phyloP scores from a whole-genome alignment of 2,888 invertebrate genomes.

The Napeogenes inachia region DNA sequence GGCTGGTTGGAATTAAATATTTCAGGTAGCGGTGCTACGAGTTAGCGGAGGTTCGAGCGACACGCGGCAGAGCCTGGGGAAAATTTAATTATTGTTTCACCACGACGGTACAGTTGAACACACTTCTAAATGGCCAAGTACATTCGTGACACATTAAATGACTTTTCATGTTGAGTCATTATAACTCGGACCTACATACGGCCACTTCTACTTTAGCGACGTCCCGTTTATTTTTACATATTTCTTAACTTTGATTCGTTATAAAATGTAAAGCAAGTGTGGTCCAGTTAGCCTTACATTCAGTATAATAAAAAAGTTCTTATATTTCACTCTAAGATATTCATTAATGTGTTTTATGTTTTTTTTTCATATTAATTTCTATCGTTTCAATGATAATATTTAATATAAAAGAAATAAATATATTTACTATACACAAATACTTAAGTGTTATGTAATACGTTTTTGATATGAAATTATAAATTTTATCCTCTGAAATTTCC shows the following conservation, averaged over 20 bases:
- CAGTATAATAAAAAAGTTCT: too few species aligned
- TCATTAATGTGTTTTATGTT: too few species aligned
- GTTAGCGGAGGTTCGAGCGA: slow-evolving; percentile 67
- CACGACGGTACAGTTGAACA: slow-evolving; percentile 60
- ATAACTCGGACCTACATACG: slow-evolving; percentile 47
- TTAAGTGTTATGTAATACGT: too few species aligned
- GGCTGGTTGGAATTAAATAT: slow-evolving; percentile 64
- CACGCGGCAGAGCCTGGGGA: slow-evolving; percentile 59
- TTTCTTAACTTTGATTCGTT: background rate
- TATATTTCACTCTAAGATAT: too few species aligned
- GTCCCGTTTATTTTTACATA: slow-evolving; percentile 1
- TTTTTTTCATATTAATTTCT: too few species aligned
- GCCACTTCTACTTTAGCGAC: slow-evolving; percentile 6
- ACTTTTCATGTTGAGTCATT: slow-evolving; percentile 60
- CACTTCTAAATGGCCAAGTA: slow-evolving; percentile 65
- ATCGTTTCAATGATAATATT: too few species aligned
- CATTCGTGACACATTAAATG: slow-evolving; percentile 64
- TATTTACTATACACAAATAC: too few species aligned
- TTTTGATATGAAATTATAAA: background rate
- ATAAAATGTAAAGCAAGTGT: background rate
- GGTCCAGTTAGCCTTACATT: background rate
- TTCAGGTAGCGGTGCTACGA: slow-evolving; percentile 61
- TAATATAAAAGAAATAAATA: too few species aligned
- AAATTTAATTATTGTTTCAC: slow-evolving; percentile 73
- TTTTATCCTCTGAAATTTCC: background rate